Conservation (phyloP, 2,797 vertebrate species). For the Enteromius unitaeniatus region DNA sequence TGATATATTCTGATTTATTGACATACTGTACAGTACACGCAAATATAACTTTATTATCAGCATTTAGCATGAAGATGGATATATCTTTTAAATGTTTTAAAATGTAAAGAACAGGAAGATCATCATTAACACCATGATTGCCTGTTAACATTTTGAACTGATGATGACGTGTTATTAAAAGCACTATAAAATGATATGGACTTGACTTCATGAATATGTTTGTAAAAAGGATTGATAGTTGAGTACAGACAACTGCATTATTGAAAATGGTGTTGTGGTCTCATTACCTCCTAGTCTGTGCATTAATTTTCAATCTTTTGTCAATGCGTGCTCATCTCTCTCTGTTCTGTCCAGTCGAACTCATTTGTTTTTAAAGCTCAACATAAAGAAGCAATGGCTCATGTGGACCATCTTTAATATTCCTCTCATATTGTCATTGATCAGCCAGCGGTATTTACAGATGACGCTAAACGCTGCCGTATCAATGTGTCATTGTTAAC, state of each 20-base stretch:
- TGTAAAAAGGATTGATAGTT: neutral
- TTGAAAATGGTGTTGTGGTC: neutral
- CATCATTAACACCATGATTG: neutral
- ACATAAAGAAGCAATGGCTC: neutral
- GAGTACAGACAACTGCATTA: neutral
- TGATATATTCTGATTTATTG: neutral
- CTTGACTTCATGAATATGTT: neutral
- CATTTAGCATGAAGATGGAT: neutral
- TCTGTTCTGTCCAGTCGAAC: neutral
- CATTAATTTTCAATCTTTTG: neutral
- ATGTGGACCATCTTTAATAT: slow-evolving; percentile 2
- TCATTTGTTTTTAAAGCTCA: neutral
- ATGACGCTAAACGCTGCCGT: slow-evolving; percentile 11
- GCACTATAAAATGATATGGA: neutral
- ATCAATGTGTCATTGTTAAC: slow-evolving; percentile 47
- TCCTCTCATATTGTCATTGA: slow-evolving; percentile 25
- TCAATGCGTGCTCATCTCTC: neutral
- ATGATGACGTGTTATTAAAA: neutral
- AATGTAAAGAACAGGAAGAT: neutral
- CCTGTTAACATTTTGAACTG: neutral
- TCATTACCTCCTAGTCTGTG: neutral
- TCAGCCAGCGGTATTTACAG: slow-evolving; percentile 31
- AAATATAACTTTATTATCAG: neutral
- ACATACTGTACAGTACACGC: neutral
- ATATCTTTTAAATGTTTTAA: neutral